Conservation (phyloP, 2,888 invertebrate species). For the Dryocosmus kuriphilus region DNA sequence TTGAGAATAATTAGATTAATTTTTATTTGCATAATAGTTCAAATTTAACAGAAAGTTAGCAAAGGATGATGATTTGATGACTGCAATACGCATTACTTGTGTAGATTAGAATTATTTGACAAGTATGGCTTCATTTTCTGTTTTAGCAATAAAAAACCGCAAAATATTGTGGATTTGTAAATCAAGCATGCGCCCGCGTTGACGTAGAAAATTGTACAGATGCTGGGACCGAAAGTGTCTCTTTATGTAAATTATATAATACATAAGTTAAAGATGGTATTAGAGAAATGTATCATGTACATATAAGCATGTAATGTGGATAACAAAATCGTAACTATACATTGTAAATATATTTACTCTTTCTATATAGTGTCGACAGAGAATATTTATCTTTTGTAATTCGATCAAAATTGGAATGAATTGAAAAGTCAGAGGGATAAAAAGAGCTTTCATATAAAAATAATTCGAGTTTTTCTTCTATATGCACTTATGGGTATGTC, state of each 20-base stretch:
- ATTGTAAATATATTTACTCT: constrained; percentile 33
- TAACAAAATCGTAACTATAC: constrained; percentile 26
- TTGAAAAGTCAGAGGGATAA: not conserved
- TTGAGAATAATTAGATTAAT: not conserved
- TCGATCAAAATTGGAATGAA: not conserved
- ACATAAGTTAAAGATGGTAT: constrained; percentile 23
- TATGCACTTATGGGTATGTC: too few species aligned
- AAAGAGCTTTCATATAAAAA: not conserved
- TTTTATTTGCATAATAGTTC: not conserved
- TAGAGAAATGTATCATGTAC: constrained; percentile 10
- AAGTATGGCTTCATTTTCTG: not conserved
- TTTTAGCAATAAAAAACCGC: not conserved
- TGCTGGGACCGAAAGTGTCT: not conserved
- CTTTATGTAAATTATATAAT: constrained; percentile 30
- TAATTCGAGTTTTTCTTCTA: too few species aligned
- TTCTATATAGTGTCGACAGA: not conserved
- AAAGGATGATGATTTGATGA: not conserved
- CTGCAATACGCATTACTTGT: not conserved
- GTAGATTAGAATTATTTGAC: not conserved
- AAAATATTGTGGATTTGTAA: not conserved
- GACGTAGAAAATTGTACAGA: constrained; percentile 28
- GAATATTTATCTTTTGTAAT: not conserved
- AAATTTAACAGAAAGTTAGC: not conserved
- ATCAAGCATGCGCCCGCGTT: not conserved
- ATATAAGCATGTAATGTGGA: constrained; percentile 15